Base-by-base conservation (phyloP, 1,140 invertebrate genomes). In the Leguminivora glycinivorella region DNA sequence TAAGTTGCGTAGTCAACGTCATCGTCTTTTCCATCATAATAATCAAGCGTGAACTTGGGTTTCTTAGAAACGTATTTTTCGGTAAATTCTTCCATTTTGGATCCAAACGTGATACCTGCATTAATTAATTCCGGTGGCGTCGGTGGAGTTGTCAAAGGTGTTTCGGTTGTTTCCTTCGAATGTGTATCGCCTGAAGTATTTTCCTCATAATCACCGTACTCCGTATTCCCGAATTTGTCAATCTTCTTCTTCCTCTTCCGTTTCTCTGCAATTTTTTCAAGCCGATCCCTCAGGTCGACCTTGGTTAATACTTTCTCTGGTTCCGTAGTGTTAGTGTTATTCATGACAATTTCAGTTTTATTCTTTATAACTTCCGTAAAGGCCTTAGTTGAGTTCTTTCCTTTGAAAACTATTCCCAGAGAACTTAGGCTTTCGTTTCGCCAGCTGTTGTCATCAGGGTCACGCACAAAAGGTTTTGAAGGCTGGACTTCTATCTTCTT, bases 401-500 rank as follows among this genome's bases (percentile, higher is more conserved):
- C 84, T 79, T 91, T 91, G 71, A 89, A 90, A n/a, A 91, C 89
- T 5, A 91, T 91, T 52, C 89, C 89, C 68, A 90, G 67, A 1
- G 85, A 88, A 78, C 83, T 91, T 47, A 91, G 79, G 70, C 89
- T 90, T 80, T 90, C 87, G 69, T 90, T 91, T 81, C 89, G 85
- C 89, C 89, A 91, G 67, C 87, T 91, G 66, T 90, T 89, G 68
- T 91, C 89, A 67, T 91, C 87, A 0, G 89, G 89, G 58, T 91
- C 82, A 78, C 88, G 75, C 34, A 86, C 70, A 70, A 88, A 86
- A 7, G 74, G 80, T 69, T 89, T 90, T 1, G 83, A 76, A 22
- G 87, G 79, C 69, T 83, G 80, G 3, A 91, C 83, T 67, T 91
- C 89, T 29, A 91, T 80, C 79, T 88, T 89, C 68, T 89, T 90